Conservation (phyloP, 1,140 invertebrate species). For the Ylistrum balloti region DNA sequence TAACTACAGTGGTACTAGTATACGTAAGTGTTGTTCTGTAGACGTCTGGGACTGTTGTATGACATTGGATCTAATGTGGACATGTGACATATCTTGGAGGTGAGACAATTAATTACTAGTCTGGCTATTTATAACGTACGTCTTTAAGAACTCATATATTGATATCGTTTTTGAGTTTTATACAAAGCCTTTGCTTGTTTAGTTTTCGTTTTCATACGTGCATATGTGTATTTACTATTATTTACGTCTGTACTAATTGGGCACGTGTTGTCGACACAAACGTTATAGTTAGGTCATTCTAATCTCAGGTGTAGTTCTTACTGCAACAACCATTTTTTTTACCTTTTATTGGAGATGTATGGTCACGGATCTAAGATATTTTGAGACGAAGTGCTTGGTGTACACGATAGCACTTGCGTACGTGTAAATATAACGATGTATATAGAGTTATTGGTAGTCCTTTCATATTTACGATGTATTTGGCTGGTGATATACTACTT, state of each 20-base stretch:
- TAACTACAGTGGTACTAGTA: neutral
- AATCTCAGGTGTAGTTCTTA: neutral
- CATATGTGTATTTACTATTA: too few relatives aligned
- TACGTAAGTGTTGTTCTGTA: neutral
- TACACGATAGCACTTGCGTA: neutral
- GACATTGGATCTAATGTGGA: neutral
- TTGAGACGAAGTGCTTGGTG: too few relatives aligned
- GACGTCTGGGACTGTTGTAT: neutral
- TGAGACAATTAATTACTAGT: neutral
- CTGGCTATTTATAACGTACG: neutral
- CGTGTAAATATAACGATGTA: neutral
- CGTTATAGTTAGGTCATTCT: neutral
- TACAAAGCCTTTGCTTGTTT: too few relatives aligned
- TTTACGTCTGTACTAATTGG: too few relatives aligned
- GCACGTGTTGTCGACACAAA: neutral
- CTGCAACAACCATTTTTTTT: too few relatives aligned
- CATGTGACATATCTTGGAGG: neutral
- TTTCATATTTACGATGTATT: neutral
- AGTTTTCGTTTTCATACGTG: neutral
- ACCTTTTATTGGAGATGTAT: too few relatives aligned
- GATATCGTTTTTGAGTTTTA: neutral
- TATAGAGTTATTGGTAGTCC: neutral
- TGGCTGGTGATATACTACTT: neutral
- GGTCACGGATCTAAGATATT: too few relatives aligned
- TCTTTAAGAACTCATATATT: neutral